phyloP scores from a whole-genome alignment of 1,140 invertebrate species.

The Cardiocondyla obscurior region DNA sequence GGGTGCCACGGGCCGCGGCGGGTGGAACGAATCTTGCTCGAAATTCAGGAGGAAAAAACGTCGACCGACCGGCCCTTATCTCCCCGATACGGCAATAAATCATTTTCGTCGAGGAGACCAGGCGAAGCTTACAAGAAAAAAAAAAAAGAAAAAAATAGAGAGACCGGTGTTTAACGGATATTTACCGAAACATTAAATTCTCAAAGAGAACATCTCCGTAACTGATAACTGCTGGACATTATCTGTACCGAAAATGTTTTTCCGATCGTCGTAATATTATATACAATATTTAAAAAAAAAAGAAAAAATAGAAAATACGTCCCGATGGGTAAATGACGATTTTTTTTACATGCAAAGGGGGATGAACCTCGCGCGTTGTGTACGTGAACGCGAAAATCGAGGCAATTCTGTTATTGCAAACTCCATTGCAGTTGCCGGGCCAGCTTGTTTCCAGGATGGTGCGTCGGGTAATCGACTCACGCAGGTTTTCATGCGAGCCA shows the following conservation, averaged over 20 bases:
- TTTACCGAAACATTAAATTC: not conserved
- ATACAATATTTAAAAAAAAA: too few relatives aligned
- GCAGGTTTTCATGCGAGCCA: constrained; percentile 44
- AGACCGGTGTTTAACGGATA: not conserved
- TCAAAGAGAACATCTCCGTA: not conserved
- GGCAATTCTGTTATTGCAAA: constrained; percentile 31
- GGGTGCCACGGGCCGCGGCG: not conserved
- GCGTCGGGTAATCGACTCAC: constrained; percentile 24
- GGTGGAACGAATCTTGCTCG: not conserved
- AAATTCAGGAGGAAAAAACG: not conserved
- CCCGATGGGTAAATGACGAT: not conserved
- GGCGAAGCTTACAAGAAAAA: not conserved
- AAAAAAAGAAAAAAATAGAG: too few relatives aligned
- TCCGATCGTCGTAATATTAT: not conserved
- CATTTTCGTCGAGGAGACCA: not conserved
- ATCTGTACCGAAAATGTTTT: not conserved
- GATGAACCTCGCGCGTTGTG: not conserved
- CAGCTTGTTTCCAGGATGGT: constrained; percentile 2
- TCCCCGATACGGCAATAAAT: not conserved
- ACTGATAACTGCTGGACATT: not conserved
- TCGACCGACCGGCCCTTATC: not conserved
- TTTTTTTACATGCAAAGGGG: not conserved
- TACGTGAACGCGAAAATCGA: not conserved
- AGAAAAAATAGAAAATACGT: not conserved
- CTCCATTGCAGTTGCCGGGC: constrained; percentile 34